Conservation (phyloP, 2,888 invertebrate genomes). For the Seira musarum region DNA sequence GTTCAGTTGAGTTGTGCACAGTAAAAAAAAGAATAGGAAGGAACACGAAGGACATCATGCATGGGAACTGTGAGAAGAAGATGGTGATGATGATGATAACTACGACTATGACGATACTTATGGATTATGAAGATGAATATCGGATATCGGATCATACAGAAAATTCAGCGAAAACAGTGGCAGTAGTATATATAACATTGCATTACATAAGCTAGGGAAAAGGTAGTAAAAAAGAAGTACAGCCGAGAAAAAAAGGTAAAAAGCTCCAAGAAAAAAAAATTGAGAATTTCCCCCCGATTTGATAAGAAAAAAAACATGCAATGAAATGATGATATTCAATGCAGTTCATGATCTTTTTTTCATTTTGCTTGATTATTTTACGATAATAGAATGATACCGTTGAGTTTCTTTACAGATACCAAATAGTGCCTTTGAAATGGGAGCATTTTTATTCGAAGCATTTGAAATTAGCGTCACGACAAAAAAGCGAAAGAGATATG, state of each 20-base stretch:
- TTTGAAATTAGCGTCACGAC: constrained; percentile 5
- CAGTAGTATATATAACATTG: background rate
- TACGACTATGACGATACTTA: constrained; percentile 32
- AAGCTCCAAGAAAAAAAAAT: constrained; percentile 11
- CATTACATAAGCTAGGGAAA: constrained; percentile 4
- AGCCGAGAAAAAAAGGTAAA: constrained; percentile 8
- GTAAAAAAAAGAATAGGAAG: constrained; percentile 9
- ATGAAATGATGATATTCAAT: background rate
- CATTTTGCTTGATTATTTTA: background rate
- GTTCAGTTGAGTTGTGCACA: background rate
- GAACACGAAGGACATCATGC: background rate
- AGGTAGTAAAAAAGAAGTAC: background rate
- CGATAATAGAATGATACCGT: background rate
- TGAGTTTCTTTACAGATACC: background rate
- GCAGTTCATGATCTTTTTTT: background rate
- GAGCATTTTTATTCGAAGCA: constrained; percentile 1
- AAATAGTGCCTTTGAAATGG: background rate
- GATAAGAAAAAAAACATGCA: background rate
- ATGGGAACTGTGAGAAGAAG: constrained; percentile 4
- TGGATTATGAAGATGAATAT: constrained; percentile 43
- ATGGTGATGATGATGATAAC: background rate
- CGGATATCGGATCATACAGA: constrained; percentile 41
- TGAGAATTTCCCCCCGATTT: background rate
- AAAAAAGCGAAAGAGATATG: constrained; percentile 2
- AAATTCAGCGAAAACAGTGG: constrained; percentile 34